Evolutionary conservation across 2,113 vertebrate species (phyloP).

Genomic region (Otis tarda): DNA sequence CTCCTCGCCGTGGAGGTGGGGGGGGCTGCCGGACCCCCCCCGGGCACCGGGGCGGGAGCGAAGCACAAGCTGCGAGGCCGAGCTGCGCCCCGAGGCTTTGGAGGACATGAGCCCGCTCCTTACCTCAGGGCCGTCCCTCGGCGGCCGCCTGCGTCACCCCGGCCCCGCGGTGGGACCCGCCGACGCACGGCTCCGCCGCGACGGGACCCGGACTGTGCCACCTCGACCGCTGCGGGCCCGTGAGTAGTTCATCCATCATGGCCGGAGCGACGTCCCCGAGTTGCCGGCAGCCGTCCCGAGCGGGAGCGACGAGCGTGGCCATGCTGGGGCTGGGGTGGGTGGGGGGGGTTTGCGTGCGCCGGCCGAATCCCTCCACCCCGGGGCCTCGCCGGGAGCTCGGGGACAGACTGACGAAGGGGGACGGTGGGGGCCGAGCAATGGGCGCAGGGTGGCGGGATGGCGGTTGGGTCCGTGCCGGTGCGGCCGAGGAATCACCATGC

Average conservation of each 20-base stretch:
- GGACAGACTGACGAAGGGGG: not conserved
- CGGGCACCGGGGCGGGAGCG: not conserved
- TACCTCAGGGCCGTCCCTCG: constrained; percentile 22
- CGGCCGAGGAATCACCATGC: not conserved
- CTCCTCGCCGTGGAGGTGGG: not conserved
- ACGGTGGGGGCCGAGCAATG: not conserved
- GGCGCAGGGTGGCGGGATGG: not conserved
- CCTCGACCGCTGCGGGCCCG: not conserved
- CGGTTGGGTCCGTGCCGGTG: not conserved
- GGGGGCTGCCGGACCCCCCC: not conserved
- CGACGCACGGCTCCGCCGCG: not conserved
- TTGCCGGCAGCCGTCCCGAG: not conserved
- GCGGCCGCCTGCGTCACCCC: not conserved
- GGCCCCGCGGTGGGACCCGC: not conserved
- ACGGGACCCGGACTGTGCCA: constrained; percentile 12
- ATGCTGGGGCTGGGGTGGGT: not conserved
- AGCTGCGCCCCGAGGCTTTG: constrained; percentile 27
- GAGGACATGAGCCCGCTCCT: constrained; percentile 61
- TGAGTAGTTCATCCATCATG: not conserved
- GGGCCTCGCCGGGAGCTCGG: not conserved
- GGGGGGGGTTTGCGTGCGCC: not conserved
- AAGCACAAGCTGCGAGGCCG: constrained; percentile 35
- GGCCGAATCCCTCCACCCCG: not conserved
- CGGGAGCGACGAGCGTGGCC: not conserved
- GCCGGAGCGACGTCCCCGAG: not conserved